Base-by-base conservation (phyloP, 1,140 invertebrate genomes). In the Harpegnathos saltator region DNA sequence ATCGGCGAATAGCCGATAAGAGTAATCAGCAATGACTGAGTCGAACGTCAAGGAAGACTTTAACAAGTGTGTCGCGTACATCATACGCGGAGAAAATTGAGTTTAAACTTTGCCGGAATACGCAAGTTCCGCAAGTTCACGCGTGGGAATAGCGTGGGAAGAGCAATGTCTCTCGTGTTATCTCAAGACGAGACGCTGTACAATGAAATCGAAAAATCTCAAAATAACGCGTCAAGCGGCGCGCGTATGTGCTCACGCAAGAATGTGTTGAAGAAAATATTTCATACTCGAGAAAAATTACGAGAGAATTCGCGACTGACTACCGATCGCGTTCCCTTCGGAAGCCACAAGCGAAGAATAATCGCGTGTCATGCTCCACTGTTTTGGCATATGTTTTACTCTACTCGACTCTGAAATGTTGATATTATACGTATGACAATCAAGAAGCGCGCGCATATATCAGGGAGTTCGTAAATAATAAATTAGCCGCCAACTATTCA, bases 331-430 rank as follows among this genome's bases (percentile, higher is more conserved):
- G 15, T 26, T 33, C 50, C 2, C 7, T 19, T 11, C 15, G 1
- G 62, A 9, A 12, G 48, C 2, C 15, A 3, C 22, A 26, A 0
- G 5, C 12, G 22, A 26, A 7, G 26, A 63, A 63, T 0, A 26
- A 19, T 15, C 12, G 33, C 38, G 7, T 9, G 38, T 9, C 38
- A 9, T 44, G 38, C 11, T 9, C 38, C 3, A 7, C 38, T 11
- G n/a, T 38, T 66, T 69, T 19, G 38, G 1, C 75, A 69, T 69
- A 69, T 69, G 75, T 58, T n/a, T n/a, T 69, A 58, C 33, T 12
- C 14, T 54, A 38, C n/a, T n/a, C 29, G 24, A 17, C 19, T 54
- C 11, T 2, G 19, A 65, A 33, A 38, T 1, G 0, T 7, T 0
- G 19, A 22, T 19, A n/a, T 66, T 33, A 12, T 50, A 14, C 74